A percentile compares a stretch with the other conserved stretches of the same genome.
Evolutionary conservation across 2,888 invertebrate genomes (phyloP).

Genomic region (Platypus cylindrus): DNA sequence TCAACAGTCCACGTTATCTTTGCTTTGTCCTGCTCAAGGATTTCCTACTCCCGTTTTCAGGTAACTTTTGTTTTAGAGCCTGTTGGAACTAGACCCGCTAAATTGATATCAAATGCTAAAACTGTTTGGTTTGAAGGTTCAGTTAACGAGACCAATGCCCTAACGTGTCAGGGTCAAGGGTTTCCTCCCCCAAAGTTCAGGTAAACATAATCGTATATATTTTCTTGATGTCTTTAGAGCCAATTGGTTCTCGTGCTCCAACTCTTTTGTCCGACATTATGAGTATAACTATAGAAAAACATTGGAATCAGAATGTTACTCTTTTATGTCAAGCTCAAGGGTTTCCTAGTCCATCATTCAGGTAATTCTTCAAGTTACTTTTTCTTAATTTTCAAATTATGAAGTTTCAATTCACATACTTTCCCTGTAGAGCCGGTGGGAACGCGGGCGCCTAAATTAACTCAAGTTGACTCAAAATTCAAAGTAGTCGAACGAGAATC

Average conservation of each 20-base stretch:
- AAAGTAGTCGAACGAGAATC: conserved; percentile 22
- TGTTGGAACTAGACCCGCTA: conserved; percentile 29
- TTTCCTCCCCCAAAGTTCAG: conserved; percentile 44
- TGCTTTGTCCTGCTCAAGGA: conserved; percentile 47
- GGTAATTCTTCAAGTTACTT: no score
- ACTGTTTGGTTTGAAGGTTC: conserved; percentile 25
- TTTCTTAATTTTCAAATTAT: conserved; percentile 4
- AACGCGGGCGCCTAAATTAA: conserved; percentile 33
- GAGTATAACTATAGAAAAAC: conserved; percentile 20
- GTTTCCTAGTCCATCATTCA: conserved; percentile 48
- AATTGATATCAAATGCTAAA: conserved; percentile 26
- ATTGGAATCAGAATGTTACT: conserved; percentile 43
- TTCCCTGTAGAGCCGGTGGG: conserved; percentile 34
- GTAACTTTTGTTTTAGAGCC: conserved; percentile 31
- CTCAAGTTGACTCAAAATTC: conserved; percentile 29
- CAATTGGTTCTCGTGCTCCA: conserved; percentile 34
- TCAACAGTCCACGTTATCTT: conserved; percentile 23
- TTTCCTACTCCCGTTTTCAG: conserved; percentile 42
- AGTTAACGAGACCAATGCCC: conserved; percentile 15
- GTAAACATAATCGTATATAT: conserved; percentile 25
- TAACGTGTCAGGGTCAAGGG: conserved; percentile 44
- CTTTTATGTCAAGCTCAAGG: conserved; percentile 68
- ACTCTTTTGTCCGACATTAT: conserved; percentile 31
- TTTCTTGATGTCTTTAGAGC: conserved; percentile 26
- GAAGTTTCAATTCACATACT: neutral